These are phyloP conservation scores for Propithecus coquereli DNA, from an alignment of 2,113 vertebrate genomes.

Conservation along the genomic window DNA sequence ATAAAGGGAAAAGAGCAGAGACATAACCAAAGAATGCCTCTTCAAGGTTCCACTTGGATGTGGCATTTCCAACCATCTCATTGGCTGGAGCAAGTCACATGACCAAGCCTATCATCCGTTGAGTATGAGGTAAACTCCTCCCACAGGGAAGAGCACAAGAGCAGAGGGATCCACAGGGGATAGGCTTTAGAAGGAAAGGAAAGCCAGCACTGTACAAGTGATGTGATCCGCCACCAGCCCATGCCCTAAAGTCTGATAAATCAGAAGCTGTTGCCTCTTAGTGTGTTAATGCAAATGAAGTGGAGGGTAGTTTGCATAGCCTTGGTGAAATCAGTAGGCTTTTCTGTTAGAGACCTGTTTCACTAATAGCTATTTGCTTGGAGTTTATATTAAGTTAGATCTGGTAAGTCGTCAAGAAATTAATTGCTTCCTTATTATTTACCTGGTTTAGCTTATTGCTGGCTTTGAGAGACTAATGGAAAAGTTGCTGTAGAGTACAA, in stretches of 20 bases:
- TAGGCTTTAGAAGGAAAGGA: not conserved
- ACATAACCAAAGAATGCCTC: not conserved
- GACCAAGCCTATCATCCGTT: fast-evolving
- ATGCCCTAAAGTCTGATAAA: not conserved
- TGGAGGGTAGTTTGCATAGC: not conserved
- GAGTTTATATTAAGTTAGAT: not conserved
- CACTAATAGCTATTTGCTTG: not conserved
- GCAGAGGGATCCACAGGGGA: not conserved
- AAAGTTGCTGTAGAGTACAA: not conserved
- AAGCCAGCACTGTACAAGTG: not conserved
- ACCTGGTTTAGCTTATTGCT: not conserved
- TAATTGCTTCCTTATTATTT: not conserved
- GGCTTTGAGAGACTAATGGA: not conserved
- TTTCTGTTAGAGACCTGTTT: not conserved
- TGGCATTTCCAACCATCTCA: not conserved
- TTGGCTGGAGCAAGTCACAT: not conserved
- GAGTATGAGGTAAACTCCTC: not conserved
- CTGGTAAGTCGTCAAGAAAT: not conserved
- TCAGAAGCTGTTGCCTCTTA: not conserved
- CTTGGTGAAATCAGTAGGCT: not conserved
- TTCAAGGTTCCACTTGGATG: not conserved
- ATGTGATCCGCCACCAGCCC: not conserved
- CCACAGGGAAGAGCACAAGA: not conserved
- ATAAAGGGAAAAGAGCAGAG: not conserved
- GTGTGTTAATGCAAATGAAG: too few species aligned